Evolutionary conservation across 1,140 invertebrate species (phyloP), one percentile per base, ranked within the genome.

Genomic region (Helicoverpa armigera): DNA sequence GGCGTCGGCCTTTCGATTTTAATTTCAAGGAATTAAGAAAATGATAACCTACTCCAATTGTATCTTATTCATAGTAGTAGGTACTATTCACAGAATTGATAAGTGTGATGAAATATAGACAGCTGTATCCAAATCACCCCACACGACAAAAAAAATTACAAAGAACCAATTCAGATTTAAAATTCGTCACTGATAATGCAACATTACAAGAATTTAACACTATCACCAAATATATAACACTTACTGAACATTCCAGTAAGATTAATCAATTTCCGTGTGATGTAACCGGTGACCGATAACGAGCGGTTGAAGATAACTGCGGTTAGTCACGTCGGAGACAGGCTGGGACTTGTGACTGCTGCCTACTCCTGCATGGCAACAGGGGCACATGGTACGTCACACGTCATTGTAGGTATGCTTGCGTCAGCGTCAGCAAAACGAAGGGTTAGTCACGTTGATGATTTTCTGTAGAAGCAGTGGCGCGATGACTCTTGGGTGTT

Each of bases 251-350:
- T 61, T 61, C 23, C 58, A 61, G 5, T 12, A 61, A 61, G 58
- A 61, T 61, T 61, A 61, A 61, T 61, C 58, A 61, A 61, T 61
- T 61, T 61, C 58, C 23, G 58, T 31, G 16, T 29, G 56, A 18
- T 9, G 58, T 29, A 61, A 61, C 58, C 35, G 29, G 29, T 61
- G 58, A 31, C 58, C 58, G 58, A 61, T 61, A 61, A 61, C 58
- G 58, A 2, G 2, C 3, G 58, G 58, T 61, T 61, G 14, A 61
- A 61, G 58, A 61, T 61, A 61, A 61, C 58, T 23, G 18, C 23
- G 58, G 58, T 61, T 61, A 61, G 58, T 31, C 58, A 61, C 58
- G 12, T 16, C 16, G 58, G 58, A 61, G 58, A 61, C 58, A 61
- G 12, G 58, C 12, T 29, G 23, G 10, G 58, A 61, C 58, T 61